phyloP scores from a whole-genome alignment of 1,140 invertebrate species.

The Drosophila ananassae region DNA sequence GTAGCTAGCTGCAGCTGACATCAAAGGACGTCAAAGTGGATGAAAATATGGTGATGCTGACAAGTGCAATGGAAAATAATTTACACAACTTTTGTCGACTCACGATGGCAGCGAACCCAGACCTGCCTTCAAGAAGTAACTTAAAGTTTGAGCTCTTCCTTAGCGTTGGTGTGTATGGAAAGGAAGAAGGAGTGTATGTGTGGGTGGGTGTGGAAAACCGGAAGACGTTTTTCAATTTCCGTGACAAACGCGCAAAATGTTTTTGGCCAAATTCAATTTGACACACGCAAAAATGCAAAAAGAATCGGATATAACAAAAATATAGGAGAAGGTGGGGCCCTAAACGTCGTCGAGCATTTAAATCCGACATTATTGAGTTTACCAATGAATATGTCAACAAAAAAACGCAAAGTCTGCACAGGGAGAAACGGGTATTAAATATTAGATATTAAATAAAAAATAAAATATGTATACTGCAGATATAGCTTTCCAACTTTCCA shows the following conservation, averaged over 20 bases:
- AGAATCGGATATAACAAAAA: not conserved
- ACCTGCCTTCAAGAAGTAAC: conserved; percentile 14
- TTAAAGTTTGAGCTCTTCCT: conserved; percentile 19
- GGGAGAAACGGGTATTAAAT: not conserved
- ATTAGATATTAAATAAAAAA: not conserved
- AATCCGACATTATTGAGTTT: conserved; percentile 80
- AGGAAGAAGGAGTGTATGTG: not conserved
- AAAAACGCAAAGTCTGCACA: conserved; percentile 54
- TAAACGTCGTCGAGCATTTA: conserved; percentile 69
- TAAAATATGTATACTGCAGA: not conserved
- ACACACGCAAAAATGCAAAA: conserved; percentile 24
- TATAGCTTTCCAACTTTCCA: no score
- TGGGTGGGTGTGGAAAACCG: not conserved
- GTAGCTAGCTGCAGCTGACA: conserved; percentile 63
- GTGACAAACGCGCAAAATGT: conserved; percentile 67
- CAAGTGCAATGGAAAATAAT: conserved; percentile 72
- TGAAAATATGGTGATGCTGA: conserved; percentile 8
- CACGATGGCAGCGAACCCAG: conserved; percentile 19
- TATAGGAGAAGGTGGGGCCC: not conserved
- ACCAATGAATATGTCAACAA: conserved; percentile 80
- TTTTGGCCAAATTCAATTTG: conserved; percentile 72
- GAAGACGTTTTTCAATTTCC: conserved; percentile 73
- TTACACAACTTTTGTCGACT: conserved; percentile 75
- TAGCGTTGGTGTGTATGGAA: not conserved
- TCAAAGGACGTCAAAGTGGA: conserved; percentile 52